These are phyloP conservation scores for Cataglyphis rosenhaueri DNA, from an alignment of 2,888 invertebrate species.

Conservation along the genomic window DNA sequence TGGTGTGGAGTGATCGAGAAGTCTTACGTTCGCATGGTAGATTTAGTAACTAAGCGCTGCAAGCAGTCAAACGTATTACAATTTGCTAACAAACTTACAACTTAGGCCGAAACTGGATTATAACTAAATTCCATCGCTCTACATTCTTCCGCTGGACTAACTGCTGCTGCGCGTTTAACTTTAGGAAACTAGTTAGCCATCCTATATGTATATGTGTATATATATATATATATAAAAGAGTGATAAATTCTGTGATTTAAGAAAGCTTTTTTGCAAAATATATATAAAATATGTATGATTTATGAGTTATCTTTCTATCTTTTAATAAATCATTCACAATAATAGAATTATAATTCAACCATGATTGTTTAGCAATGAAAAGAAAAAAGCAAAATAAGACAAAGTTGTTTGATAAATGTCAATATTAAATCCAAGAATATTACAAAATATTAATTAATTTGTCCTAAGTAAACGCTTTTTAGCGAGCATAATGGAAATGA, in stretches of 20 bases:
- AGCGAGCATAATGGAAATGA: not conserved
- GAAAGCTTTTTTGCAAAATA: not conserved
- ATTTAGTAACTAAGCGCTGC: conserved; percentile 27
- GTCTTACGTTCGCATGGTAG: conserved; percentile 19
- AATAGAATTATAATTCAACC: not conserved
- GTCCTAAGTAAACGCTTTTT: not conserved
- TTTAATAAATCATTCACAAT: not conserved
- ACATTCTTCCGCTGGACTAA: conserved; percentile 44
- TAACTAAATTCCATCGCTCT: conserved; percentile 48
- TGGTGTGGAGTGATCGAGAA: not conserved
- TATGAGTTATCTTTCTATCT: not conserved
- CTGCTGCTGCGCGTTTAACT: conserved; percentile 49
- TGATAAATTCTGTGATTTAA: conserved; percentile 11
- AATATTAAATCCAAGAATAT: not conserved
- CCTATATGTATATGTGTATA: not conserved
- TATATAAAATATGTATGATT: not conserved
- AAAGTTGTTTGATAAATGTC: not conserved
- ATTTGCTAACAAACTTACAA: conserved; percentile 49
- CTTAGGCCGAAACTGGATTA: conserved; percentile 49
- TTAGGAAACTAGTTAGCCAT: conserved; percentile 33
- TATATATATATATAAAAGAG: not conserved
- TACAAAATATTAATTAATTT: not conserved
- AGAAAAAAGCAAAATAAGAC: not conserved
- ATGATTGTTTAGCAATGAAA: not conserved
- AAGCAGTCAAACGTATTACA: conserved; percentile 37